Evolutionary conservation across 2,888 invertebrate species (phyloP).

Genomic region (Zhuqinia jingwanae): DNA sequence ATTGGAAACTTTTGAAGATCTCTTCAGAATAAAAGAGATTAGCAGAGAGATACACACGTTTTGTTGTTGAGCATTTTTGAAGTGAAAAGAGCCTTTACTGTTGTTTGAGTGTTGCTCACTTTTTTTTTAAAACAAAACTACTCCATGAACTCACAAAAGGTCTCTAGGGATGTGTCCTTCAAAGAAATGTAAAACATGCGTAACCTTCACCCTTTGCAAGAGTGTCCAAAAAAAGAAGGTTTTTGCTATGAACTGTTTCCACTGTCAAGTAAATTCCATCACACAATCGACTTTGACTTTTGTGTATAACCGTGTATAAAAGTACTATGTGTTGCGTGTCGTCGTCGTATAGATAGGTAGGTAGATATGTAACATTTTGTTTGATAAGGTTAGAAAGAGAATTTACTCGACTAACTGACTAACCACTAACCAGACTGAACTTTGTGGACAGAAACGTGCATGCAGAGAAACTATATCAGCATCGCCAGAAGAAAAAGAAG

Average conservation of each 20-base stretch:
- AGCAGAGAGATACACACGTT: not conserved
- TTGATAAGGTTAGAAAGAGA: conserved; percentile 57
- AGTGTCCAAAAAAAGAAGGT: no score
- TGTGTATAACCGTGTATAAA: not conserved
- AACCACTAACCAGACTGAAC: conserved; percentile 35
- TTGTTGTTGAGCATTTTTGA: not conserved
- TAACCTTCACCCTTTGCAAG: no score
- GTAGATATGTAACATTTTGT: conserved; percentile 28
- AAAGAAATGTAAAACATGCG: not conserved
- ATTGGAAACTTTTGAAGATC: conserved; percentile 7
- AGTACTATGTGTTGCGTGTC: conserved; percentile 6
- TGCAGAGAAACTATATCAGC: conserved; percentile 14
- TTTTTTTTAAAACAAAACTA: no score
- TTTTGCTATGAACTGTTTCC: no score
- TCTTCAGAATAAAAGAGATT: not conserved
- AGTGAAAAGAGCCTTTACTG: no score
- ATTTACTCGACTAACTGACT: conserved; percentile 53
- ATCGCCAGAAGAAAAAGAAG: not conserved
- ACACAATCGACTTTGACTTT: conserved; percentile 1
- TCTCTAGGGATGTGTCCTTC: not conserved
- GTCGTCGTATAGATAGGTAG: no score
- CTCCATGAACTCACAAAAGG: not conserved
- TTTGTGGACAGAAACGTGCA: conserved; percentile 36
- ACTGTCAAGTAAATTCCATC: not conserved
- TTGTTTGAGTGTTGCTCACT: no score